Base-by-base conservation (phyloP, 2,113 vertebrate species). In the Anthoscopus minutus region DNA sequence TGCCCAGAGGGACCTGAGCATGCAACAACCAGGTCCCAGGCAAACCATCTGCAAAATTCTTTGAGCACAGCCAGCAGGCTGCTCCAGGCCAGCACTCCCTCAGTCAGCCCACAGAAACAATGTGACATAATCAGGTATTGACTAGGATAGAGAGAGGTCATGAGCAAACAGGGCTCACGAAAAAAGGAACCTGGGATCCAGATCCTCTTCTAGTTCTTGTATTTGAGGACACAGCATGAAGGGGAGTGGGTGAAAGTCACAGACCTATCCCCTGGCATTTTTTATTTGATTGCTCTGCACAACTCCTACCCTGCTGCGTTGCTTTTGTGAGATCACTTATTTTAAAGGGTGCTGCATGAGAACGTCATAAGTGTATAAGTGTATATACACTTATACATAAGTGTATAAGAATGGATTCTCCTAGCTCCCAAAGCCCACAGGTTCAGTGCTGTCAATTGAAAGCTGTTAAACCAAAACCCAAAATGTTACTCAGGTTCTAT, bases 231-330 rank as follows among this genome's bases (percentile, higher is more conserved):
- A 17, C 28, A 50, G 35, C 13, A 23, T 4, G 8, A 87, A 31
- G 3, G 22, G 16, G 17, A 50, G 4, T 0, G 0, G 6, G 3
- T 50, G 35, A 4, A 53, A 13, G 16, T 47, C 64, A 70, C 15
- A 53, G 22, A 42, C 6, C 21, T 42, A 17, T 35, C 3, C 37
- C 16, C 33, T 7, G 1, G 2, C 5, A 19, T 67, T 89, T 81
- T 33, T 1, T 0, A 20, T 42, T n/a, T 58, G 42, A 22, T 48
- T 66, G 13, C 9, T 64, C 5, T 66, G 27, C 14, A 19, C 0
- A 1, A 0, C 9, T 79, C 19, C 7, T 8, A 45, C 19, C 2
- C 14, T 5, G 0, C 12, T 51, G 23, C 62, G 38, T 8, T 48
- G 28, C 13, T 71, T 92, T 25, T 76, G 19, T 53, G 37, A 44